These are phyloP conservation scores for Rhinoptilus africanus DNA, from an alignment of 2,113 vertebrate genomes.

Conservation along the genomic window DNA sequence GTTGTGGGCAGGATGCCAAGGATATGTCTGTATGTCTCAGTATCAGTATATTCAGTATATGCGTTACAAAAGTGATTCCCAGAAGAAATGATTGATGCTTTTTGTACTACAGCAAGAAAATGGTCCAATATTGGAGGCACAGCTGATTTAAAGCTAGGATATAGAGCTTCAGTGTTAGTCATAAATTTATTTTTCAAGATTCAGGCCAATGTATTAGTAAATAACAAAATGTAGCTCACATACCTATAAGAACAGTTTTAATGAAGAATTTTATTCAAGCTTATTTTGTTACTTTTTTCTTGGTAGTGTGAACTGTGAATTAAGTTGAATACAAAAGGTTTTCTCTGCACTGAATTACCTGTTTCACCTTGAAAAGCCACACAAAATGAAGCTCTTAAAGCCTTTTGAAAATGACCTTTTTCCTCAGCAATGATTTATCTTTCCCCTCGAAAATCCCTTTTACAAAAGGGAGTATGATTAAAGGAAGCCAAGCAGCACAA, in stretches of 20 bases:
- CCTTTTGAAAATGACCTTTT: conserved; percentile 85
- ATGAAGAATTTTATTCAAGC: conserved; percentile 65
- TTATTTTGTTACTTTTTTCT: conserved; percentile 68
- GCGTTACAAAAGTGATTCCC: background rate
- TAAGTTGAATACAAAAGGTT: conserved; percentile 79
- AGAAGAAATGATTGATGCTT: conserved; percentile 21
- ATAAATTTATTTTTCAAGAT: conserved; percentile 57
- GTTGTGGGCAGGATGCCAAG: background rate
- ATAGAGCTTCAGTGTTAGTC: background rate
- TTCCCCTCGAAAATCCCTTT: conserved; percentile 81
- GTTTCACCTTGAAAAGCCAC: conserved; percentile 81
- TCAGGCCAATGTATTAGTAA: conserved; percentile 18
- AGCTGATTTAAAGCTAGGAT: conserved; percentile 45
- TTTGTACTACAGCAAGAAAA: conserved; percentile 6
- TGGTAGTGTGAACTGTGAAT: conserved; percentile 69
- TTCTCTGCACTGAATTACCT: conserved; percentile 77
- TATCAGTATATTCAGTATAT: background rate
- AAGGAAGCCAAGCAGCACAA: conserved; percentile 86
- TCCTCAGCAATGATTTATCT: conserved; percentile 91
- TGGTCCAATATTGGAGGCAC: background rate
- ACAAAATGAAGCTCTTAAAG: conserved; percentile 82
- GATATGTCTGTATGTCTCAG: background rate
- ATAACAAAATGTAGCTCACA: conserved; percentile 39
- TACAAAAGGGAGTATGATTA: conserved; percentile 83
- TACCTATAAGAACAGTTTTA: conserved; percentile 17